Base-by-base conservation (phyloP, 1,140 invertebrate species). In the Laupala kohalensis region DNA sequence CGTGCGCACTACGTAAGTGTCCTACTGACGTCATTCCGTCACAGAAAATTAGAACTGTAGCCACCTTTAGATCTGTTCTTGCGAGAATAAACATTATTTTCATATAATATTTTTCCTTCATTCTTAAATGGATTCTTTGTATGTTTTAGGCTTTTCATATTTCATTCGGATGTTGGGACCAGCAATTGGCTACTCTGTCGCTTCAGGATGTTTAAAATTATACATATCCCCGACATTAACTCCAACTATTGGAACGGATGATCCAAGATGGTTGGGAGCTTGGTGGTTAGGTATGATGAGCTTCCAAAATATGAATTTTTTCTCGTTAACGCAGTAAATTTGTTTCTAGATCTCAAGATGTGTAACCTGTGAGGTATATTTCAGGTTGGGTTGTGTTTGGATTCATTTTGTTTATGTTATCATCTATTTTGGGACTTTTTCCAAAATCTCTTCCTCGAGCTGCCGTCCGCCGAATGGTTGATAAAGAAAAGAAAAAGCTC, bases 221-320 rank as follows among this genome's bases (percentile, higher is more conserved):
- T 91, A 90, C 74, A 88, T 91, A 26, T 87, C 86, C 19, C 89
- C 89, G 2, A 83, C 83, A 12, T 76, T 91, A 67, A 89, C 86
- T 63, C 89, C 90, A 2, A 86, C 85, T 1, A 90, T 91, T 63
- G 84, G 81, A 15, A 87, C 83, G 37, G 82, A 85, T 74, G 89
- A 92, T 81, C 89, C 89, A 2, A 82, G 89, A 73, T 92, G 90
- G 90, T 76, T 91, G 24, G 90, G 90, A 2, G 90, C 90, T 13
- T 92, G 90, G 90, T 92, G 90, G 90, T 74, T 91, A 27, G 92
- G 92, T 73, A 26, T 37, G 69, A 53, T 13, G 37, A 53, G 19
- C 4, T 53, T 53, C 19, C 30, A 53, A 4, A 13, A 53, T 9
- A 53, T 13, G 37, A 2, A 13, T 53, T 53, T n/a, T n/a, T n/a